Evolutionary conservation across 2,888 invertebrate species (phyloP).

Genomic region (Hemithea aestivaria): DNA sequence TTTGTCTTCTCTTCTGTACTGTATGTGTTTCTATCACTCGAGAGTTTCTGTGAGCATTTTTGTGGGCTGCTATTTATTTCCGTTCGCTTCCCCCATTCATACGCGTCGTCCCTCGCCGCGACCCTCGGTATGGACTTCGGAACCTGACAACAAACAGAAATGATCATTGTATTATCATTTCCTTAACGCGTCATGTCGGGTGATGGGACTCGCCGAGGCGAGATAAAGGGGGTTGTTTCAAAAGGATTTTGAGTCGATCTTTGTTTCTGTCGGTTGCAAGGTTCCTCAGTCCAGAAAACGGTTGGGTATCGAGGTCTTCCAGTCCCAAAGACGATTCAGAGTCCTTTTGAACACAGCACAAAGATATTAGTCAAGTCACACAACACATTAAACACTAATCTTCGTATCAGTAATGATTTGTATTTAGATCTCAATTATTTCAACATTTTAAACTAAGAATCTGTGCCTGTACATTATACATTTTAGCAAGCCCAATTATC

Average conservation of each 20-base stretch:
- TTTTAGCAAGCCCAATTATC: no score
- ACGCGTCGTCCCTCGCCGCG: constrained; percentile 49
- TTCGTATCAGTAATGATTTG: no score
- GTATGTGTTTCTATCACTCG: constrained; percentile 35
- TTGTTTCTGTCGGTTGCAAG: constrained; percentile 77
- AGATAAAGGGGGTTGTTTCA: constrained; percentile 50
- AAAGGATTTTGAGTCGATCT: constrained; percentile 79
- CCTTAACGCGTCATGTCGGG: constrained; percentile 38
- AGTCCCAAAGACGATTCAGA: constrained; percentile 76
- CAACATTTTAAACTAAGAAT: no score
- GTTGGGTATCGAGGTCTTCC: constrained; percentile 44
- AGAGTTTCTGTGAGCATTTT: constrained; percentile 51
- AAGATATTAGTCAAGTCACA: constrained; percentile 22
- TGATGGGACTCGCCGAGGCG: constrained; percentile 31
- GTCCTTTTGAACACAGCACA: constrained; percentile 75
- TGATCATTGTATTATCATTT: constrained; percentile 76
- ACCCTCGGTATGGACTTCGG: constrained; percentile 72
- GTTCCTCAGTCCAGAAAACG: constrained; percentile 70
- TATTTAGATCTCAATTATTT: no score
- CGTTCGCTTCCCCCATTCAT: constrained; percentile 40
- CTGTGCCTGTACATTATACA: no score
- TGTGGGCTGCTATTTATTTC: constrained; percentile 28
- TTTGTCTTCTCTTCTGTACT: constrained; percentile 37
- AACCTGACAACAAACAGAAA: constrained; percentile 81
- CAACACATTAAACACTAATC: no score